Base-by-base conservation (phyloP, 2,113 vertebrate genomes). In the Cranoglanis bouderius region DNA sequence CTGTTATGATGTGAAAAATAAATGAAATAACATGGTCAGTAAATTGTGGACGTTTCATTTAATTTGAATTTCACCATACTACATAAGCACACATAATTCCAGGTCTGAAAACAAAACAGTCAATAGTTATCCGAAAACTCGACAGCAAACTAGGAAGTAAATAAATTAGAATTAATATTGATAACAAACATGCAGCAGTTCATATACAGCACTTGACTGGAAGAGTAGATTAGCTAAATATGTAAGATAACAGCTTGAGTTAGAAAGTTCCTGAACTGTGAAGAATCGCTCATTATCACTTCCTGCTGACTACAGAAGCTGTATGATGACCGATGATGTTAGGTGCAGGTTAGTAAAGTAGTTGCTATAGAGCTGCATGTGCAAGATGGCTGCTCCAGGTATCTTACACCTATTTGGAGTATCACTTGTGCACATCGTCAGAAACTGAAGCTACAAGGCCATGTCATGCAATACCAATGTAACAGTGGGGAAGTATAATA, bases 1-100 rank as follows among this genome's bases (percentile, higher is more conserved):
- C 90, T 94, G 92, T 94, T 91, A 94, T 92, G 90, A 94, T 94
- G 80, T 92, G 86, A 94, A 94, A 85, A 86, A 91, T 91, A 84
- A 87, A 90, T 82, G 24, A 88, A 95, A 91, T 91, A 89, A 55
- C 87, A 65, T 88, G 92, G 57, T 87, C 89, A 87, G 89, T 87
- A 38, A 83, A 26, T 51, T 65, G 6, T 21, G 40, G 40, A 49
- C 3, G 21, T 65, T 59, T 83, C 29, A 67, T 67, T 85, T 80
- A 12, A 32, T 75, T 35, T 84, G 5, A 43, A 43, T 40, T 70
- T 49, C 29, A 70, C 65, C 26, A 24, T 24, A 57, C 80, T 21
- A 8, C 5, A 18, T n/a, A 32, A 51, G 53, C 46, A 19, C 14
- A 46, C 24, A 40, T 10, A 24, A 77, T 43, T 77, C 46, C 13